A percentile compares a stretch with the other conserved stretches of the same genome.
Evolutionary conservation across 2,113 vertebrate genomes (phyloP).

Genomic region (Anhinga rufa): DNA sequence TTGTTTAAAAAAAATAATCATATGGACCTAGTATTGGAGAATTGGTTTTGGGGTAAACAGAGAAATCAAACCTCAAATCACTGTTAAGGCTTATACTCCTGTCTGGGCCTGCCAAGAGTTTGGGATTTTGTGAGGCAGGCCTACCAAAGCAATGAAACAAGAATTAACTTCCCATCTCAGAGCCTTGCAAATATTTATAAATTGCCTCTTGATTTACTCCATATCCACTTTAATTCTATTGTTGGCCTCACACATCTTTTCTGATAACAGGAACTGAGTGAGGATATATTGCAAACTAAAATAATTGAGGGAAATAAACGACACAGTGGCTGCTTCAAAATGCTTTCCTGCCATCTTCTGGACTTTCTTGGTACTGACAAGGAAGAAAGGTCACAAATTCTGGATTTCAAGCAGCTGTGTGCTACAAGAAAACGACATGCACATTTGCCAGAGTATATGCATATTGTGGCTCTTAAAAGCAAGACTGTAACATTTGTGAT

Average conservation of each 20-base stretch:
- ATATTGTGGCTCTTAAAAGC: neutral
- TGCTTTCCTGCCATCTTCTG: constrained; percentile 1
- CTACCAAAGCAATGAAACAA: neutral
- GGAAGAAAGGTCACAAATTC: neutral
- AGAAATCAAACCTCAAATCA: neutral
- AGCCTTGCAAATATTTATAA: neutral
- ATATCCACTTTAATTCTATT: neutral
- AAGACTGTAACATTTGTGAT: rapidly evolving
- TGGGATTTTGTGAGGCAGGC: neutral
- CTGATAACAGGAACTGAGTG: rapidly evolving
- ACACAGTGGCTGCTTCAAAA: no score
- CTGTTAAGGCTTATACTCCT: neutral
- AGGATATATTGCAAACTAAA: neutral
- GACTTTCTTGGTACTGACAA: neutral
- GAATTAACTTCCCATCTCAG: neutral
- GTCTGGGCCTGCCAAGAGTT: neutral
- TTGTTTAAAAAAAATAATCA: neutral
- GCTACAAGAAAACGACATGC: rapidly evolving
- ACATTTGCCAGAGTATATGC: rapidly evolving
- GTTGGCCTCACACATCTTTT: neutral
- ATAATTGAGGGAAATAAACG: no score
- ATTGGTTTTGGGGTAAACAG: neutral
- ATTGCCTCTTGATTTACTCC: neutral
- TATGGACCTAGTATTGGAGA: neutral
- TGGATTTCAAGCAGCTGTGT: neutral